Conservation (phyloP, 2,113 vertebrate genomes). For the Turdus rufiventris region DNA sequence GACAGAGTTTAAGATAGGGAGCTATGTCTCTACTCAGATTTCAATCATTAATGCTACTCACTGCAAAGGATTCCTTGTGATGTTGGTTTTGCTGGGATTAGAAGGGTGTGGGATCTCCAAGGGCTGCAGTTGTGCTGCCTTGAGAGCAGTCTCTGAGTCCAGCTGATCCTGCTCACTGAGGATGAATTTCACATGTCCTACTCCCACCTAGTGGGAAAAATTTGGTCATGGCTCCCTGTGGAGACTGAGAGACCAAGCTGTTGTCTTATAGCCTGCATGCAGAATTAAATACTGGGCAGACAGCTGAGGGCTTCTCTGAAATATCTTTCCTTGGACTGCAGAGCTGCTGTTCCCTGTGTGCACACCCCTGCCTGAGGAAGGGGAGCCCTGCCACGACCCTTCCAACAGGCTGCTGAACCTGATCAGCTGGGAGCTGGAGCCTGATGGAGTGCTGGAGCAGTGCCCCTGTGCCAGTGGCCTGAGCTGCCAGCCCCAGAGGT, state of each 20-base stretch:
- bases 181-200: background rate
- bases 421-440: constrained; percentile 83
- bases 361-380: constrained; percentile 81
- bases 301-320: background rate
- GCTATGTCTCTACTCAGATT: background rate
- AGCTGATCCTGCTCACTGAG: background rate
- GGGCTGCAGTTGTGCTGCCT: background rate
- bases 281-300: background rate
- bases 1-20: background rate
- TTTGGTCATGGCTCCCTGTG: background rate
- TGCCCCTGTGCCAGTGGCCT: constrained; percentile 87
- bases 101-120: background rate
- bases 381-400: constrained; percentile 80
- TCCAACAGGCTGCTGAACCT: constrained; percentile 83
- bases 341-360: constrained; percentile 89
- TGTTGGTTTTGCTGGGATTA: background rate
- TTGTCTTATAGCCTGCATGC: background rate
- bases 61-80: background rate
- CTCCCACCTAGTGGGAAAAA: background rate
- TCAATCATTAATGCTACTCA: background rate
- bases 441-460: constrained; percentile 76
- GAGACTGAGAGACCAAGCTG: background rate
- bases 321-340: constrained; percentile 22
- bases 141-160: background rate
- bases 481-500: constrained; percentile 88